Conservation (phyloP, 2,113 vertebrate species). For the Prochilodus magdalenae region DNA sequence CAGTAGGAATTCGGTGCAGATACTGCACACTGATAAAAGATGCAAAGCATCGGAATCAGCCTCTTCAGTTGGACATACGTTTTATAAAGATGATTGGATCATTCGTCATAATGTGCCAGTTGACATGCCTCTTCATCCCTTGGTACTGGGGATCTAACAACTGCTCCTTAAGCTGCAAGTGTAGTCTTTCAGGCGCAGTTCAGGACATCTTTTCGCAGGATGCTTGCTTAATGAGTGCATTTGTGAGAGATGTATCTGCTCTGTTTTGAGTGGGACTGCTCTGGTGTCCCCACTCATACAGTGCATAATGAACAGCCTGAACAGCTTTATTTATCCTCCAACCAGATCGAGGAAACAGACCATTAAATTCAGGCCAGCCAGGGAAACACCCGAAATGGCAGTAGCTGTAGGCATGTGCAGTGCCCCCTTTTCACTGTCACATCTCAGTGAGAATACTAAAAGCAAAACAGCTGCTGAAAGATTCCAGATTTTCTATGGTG, state of each 20-base stretch:
- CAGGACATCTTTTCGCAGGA: not conserved
- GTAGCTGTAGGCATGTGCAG: constrained; percentile 34
- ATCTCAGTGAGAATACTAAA: constrained; percentile 2
- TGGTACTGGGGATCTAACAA: not conserved
- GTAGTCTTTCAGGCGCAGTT: not conserved
- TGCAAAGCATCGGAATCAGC: not conserved
- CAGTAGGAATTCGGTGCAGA: not conserved
- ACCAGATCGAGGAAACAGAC: constrained; percentile 40
- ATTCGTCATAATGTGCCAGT: not conserved
- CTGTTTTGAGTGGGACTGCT: not conserved
- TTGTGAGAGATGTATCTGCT: not conserved
- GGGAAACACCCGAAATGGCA: constrained; percentile 22
- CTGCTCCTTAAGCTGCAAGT: not conserved
- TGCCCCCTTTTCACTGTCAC: constrained; percentile 1
- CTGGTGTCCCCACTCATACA: not conserved
- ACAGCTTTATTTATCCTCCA: constrained; percentile 40
- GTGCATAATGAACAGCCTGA: not conserved
- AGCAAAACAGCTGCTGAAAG: not conserved
- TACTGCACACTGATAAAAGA: not conserved
- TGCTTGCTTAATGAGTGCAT: not conserved
- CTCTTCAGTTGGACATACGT: not conserved
- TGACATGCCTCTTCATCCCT: not conserved
- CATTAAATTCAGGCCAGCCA: constrained; percentile 39
- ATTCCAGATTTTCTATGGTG: not conserved
- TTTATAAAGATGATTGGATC: not conserved